A percentile compares a stretch with the other conserved stretches of the same genome.
phyloP scores from a whole-genome alignment of 2,113 vertebrate genomes.

The Pica pica region DNA sequence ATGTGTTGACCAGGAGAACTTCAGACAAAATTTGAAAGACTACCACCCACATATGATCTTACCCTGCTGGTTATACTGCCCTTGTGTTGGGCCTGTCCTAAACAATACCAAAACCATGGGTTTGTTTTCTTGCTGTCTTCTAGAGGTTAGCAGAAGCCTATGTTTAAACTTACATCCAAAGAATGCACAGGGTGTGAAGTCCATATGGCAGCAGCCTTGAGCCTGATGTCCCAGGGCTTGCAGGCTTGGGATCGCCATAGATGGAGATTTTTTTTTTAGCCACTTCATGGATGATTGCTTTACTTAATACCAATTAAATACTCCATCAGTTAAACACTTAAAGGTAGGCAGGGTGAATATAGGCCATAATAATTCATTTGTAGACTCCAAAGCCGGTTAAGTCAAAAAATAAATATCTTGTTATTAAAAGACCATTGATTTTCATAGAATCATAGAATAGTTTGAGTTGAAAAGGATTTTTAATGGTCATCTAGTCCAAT shows the following conservation, averaged over 20 bases:
- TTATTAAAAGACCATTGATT: background rate
- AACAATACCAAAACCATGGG: background rate
- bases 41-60: accelerated
- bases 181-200: background rate
- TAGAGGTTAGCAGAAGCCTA: background rate
- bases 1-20: background rate
- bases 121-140: background rate
- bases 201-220: background rate
- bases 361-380: background rate
- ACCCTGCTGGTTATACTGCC: background rate
- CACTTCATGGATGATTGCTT: background rate
- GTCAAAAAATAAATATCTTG: background rate
- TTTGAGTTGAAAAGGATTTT: background rate
- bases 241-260: background rate
- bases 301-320: background rate
- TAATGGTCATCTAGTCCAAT: background rate
- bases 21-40: background rate
- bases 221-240: background rate
- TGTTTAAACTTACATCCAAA: background rate
- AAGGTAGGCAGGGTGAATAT: background rate
- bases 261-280: background rate
- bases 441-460: background rate
- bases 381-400: background rate
- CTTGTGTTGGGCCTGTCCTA: background rate
- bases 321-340: background rate